Evolutionary conservation across 2,113 vertebrate species (phyloP), one percentile per base, ranked within the genome.

Genomic region (Nothocercus nigrocapillus): DNA sequence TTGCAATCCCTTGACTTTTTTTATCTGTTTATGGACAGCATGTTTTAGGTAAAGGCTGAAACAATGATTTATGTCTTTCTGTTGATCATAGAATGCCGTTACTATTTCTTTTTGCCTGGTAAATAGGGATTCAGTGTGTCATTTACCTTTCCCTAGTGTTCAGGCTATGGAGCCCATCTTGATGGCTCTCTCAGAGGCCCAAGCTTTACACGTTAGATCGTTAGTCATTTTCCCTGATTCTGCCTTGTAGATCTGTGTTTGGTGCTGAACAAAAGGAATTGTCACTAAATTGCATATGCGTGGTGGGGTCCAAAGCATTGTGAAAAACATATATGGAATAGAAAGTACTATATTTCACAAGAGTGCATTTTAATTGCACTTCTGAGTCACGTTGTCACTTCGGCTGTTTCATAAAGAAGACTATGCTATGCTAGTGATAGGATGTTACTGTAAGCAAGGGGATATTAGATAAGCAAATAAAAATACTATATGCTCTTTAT

Each of bases 381-480:
- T 95, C 32, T 88, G 62, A 51, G 20, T 69, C 80, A 51, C 53
- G 18, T 82, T 70, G 12, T 88, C 67, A 32, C 62, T 78, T 75
- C 73, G 88, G 80, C 94, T 91, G 78, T 85, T 96, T 85, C 51
- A 38, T 27, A 62, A 58, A 88, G 59, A 68, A 54, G 82, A 73
- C 70, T 30, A 47, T 92, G 21, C 7, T 61, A 38, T 73, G 51
- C 63, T 58, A 38, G 58, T 69, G 61, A 68, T 45, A 42, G 7
- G 69, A 49, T 40, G 63, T 53, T 86, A 54, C 62, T 80, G 77
- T 66, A 74, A 90, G 82, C 69, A 81, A 85, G 54, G 66, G 36
- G 75, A 86, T 87, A 84, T 82, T 58, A 95, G 73, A 91, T 91
- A 94, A 91, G 64, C 67, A 59, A 76, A 89, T 93, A 68, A 91